Conservation (phyloP, 2,113 vertebrate genomes). For the Ellobius talpinus region DNA sequence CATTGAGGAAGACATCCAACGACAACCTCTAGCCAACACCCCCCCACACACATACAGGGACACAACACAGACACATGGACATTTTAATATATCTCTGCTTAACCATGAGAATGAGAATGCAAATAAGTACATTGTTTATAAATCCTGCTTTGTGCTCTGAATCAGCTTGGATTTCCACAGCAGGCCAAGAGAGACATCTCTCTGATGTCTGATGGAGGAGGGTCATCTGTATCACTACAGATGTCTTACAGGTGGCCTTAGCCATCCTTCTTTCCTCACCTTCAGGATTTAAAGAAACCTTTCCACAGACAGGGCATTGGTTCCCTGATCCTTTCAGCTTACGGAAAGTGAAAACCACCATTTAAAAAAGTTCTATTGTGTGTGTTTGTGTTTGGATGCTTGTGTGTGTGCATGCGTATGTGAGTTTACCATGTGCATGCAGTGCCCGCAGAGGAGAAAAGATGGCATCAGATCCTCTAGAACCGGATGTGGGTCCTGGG, state of each 20-base stretch:
- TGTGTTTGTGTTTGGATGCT: background rate
- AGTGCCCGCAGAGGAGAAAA: background rate
- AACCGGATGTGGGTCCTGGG: background rate
- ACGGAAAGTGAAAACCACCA: background rate
- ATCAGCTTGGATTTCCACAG: background rate
- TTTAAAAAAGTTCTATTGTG: background rate
- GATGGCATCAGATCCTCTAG: background rate
- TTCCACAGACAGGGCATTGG: accelerated
- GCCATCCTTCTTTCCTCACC: background rate
- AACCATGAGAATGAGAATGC: constrained; percentile 10
- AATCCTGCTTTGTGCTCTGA: background rate
- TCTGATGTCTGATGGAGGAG: too few relatives aligned
- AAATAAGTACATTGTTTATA: background rate
- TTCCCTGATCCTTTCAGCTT: background rate
- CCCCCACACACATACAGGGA: background rate
- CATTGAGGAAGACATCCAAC: background rate
- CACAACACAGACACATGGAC: background rate
- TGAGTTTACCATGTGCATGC: background rate
- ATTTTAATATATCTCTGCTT: background rate
- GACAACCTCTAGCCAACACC: background rate
- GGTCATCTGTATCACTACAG: too few relatives aligned
- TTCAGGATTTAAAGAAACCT: background rate
- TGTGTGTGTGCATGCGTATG: background rate
- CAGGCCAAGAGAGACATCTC: background rate
- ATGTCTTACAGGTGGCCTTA: background rate